Evolutionary conservation across 2,113 vertebrate genomes (phyloP).

Genomic region (Nestor notabilis): DNA sequence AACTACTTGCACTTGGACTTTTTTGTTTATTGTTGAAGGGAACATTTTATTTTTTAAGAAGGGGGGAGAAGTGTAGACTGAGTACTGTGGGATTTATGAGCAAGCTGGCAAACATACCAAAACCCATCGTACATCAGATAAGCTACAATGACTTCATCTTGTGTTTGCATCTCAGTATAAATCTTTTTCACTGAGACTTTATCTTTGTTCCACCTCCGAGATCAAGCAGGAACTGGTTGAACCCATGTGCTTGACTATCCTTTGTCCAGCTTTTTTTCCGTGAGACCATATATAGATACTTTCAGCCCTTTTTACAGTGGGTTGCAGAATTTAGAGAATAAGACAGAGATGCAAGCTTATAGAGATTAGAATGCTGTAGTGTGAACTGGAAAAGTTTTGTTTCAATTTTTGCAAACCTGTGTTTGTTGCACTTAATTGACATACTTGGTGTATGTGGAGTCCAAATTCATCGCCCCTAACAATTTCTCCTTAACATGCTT

Average conservation of each 20-base stretch:
- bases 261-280: neutral
- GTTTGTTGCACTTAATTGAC: neutral
- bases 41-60: neutral
- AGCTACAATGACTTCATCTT: neutral
- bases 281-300: neutral
- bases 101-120: neutral
- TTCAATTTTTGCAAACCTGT: neutral
- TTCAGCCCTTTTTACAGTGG: neutral
- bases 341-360: neutral
- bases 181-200: neutral
- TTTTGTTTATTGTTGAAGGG: neutral
- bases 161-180: neutral
- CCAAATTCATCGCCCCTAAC: neutral
- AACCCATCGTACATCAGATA: neutral
- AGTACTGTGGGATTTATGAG: neutral
- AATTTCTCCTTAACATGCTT: neutral
- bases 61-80: neutral
- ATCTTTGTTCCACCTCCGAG: neutral
- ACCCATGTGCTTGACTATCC: accelerated
- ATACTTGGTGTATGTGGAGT: neutral
- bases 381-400: neutral
- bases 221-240: neutral
- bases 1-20: neutral
- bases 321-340: neutral
- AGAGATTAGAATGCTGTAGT: neutral